These are phyloP conservation scores for Hipposideros armiger DNA, from an alignment of 2,113 vertebrate genomes.

Conservation along the genomic window DNA sequence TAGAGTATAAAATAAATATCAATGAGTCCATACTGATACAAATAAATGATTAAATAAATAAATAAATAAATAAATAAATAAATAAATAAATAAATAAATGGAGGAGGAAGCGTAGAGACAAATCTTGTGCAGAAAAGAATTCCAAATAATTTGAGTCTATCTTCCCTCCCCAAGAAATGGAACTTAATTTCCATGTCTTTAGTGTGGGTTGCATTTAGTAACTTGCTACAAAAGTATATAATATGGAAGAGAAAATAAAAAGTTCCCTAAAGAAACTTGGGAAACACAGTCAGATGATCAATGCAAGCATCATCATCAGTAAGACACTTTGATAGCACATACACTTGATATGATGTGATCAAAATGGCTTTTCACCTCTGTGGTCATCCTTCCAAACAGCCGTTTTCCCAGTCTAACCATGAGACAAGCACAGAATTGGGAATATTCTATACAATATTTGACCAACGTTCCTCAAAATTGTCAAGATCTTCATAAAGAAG, in stretches of 20 bases:
- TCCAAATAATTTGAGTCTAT: background rate
- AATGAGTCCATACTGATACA: background rate
- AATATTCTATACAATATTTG: background rate
- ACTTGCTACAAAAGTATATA: background rate
- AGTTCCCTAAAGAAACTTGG: background rate
- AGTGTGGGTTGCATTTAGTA: background rate
- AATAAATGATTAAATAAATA: background rate
- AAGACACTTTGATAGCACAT: background rate
- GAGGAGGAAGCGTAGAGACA: background rate
- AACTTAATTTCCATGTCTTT: background rate
- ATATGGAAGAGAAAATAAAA: rapidly evolving
- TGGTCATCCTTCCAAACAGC: background rate
- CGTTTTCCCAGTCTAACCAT: background rate
- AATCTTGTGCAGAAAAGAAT: background rate
- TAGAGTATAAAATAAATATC: background rate
- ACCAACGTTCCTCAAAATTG: background rate
- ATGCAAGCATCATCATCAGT: background rate
- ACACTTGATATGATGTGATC: background rate
- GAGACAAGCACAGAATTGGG: background rate
- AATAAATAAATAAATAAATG: background rate
- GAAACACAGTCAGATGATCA: background rate
- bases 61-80: no score
- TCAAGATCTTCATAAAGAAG: background rate
- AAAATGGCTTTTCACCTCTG: background rate
- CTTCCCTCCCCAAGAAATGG: background rate